Conservation (phyloP, 2,113 vertebrate species). For the Calidris pugnax region DNA sequence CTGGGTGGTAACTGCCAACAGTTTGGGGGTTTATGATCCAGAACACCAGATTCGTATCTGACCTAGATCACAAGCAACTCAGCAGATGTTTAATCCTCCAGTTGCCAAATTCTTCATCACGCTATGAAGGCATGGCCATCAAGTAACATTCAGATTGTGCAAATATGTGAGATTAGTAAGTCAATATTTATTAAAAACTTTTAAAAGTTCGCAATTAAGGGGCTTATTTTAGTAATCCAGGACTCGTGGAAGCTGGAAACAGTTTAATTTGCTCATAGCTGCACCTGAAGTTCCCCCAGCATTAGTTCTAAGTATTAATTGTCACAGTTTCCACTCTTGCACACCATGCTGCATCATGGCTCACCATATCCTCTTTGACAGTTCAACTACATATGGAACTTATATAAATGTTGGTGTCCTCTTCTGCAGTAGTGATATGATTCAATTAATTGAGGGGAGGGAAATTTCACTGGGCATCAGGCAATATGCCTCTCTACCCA, state of each 20-base stretch:
- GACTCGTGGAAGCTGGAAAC: neutral
- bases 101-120: neutral
- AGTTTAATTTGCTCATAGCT: neutral
- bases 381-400: neutral
- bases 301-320: neutral
- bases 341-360: neutral
- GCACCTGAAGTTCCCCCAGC: neutral
- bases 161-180: neutral
- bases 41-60: neutral
- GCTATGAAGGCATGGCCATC: neutral
- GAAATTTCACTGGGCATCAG: neutral
- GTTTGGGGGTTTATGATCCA: neutral
- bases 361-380: neutral
- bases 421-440: neutral
- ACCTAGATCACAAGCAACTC: neutral
- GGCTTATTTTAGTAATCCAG: neutral
- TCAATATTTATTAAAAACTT: neutral
- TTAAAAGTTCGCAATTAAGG: neutral
- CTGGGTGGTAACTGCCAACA: neutral
- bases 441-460: neutral
- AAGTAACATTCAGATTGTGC: neutral
- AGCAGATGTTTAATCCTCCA: neutral
- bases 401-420: neutral
- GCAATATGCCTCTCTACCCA: neutral
- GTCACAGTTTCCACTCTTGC: neutral